Base-by-base conservation (phyloP, 2,797 vertebrate genomes). In the Sebastes kiyomatsui region DNA sequence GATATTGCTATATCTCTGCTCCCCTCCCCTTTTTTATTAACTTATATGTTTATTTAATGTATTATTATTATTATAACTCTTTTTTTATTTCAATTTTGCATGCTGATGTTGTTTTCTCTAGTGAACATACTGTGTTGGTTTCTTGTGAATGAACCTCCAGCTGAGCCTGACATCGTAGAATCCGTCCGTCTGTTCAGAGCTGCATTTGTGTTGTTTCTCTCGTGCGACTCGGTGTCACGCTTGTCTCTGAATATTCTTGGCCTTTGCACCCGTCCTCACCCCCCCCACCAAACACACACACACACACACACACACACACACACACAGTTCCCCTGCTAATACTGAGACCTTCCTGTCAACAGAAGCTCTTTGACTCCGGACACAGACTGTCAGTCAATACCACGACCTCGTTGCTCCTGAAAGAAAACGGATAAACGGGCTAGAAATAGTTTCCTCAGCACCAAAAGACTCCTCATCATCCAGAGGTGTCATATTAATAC, bases 351-450 rank as follows among this genome's bases (percentile, higher is more conserved):
- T 33, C 5, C 28, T 75, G 72, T 87, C 78, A 79, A 65, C 65
- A 80, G 54, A 66, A 64, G 68, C 42, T 42, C 64, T 64, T 13
- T 68, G 74, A 70, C 23, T 11, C 75, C 67, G 59, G 70, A 62
- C 32, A 65, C 70, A 58, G 64, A n/a, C 33, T 62, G 61, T 81
- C 75, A 81, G 42, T 85, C 86, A 77, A 69, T 75, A 77, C 16
- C 18, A 7, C 38, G 71, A 84, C 30, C 61, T 64, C 67, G 76
- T 23, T 80, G 54, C 54, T 72, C 58, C 75, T n/a, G 38, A 28
- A 33, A 75, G 38, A 74, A 32, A 58, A 67, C 8, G 1, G 11
- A 56, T 14, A 16, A 18, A 46, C 9, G 13, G 20, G 22, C 20
- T 6, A 33, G 13, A 60, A 46, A 25, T 7, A 2, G n/a, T 27